These are phyloP conservation scores for Otis tarda DNA, from an alignment of 2,113 vertebrate species.

Conservation along the genomic window DNA sequence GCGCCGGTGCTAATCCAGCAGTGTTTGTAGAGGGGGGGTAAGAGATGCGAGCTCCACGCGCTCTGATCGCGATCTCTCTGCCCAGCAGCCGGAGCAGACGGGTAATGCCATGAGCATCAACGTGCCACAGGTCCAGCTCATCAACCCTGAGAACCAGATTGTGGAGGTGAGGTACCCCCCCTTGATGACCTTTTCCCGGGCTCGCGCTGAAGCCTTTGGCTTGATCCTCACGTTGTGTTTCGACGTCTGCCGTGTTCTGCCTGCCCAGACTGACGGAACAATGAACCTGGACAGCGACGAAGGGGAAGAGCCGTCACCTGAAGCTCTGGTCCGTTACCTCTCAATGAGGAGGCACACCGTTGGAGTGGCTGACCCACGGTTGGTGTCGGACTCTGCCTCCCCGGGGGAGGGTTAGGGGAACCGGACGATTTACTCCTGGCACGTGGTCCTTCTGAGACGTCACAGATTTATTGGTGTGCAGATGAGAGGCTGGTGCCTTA, in stretches of 20 bases:
- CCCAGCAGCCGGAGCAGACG: conserved; percentile 84
- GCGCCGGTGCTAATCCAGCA: background rate
- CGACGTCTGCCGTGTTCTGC: background rate
- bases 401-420: background rate
- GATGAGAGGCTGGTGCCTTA: background rate
- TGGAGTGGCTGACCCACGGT: conserved; percentile 96
- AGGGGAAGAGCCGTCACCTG: conserved; percentile 94
- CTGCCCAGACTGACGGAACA: conserved; percentile 85
- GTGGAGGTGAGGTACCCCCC: conserved; percentile 85
- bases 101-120: conserved; percentile 89
- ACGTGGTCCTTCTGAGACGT: background rate
- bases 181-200: background rate
- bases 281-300: conserved; percentile 97
- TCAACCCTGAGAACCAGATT: conserved; percentile 99
- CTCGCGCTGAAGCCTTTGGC: background rate
- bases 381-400: conserved; percentile 41
- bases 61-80: background rate
- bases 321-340: conserved; percentile 95
- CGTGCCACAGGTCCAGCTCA: conserved; percentile 97
- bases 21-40: background rate
- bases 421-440: background rate
- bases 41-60: background rate
- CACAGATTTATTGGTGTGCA: background rate
- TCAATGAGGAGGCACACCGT: conserved; percentile 98
- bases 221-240: background rate